Percentiles rank a stretch among this genome's conserved stretches.
Conservation (phyloP, 2,113 vertebrate species). For the Theristicus caerulescens region DNA sequence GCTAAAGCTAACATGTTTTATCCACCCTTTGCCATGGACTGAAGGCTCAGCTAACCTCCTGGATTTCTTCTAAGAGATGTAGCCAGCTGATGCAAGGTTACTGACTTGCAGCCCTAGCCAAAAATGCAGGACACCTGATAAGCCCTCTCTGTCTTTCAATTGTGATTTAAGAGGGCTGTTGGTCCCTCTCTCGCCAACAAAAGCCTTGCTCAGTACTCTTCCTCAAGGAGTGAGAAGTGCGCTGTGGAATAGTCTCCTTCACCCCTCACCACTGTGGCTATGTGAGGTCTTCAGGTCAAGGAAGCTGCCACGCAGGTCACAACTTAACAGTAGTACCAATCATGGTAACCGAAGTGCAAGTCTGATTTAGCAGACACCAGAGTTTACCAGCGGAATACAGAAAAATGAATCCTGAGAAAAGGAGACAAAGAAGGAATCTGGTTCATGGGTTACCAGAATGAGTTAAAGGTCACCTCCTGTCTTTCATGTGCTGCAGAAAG, state of each 20-base stretch:
- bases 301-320: not conserved
- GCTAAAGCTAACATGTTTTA: not conserved
- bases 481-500: not conserved
- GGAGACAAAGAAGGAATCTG: not conserved
- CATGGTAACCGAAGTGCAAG: rapidly evolving
- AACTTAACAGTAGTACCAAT: not conserved
- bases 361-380: not conserved
- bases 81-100: not conserved
- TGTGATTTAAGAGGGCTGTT: not conserved
- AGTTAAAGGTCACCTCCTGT: not conserved
- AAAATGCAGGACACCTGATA: not conserved
- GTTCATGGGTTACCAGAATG: not conserved
- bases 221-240: not conserved
- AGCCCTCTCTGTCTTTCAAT: not conserved
- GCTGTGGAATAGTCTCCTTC: not conserved
- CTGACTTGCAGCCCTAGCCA: not conserved
- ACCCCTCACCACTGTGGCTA: not conserved
- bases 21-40: not conserved
- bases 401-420: not conserved
- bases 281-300: not conserved
- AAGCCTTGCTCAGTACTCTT: not conserved
- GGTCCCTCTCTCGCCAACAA: not conserved
- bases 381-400: not conserved
- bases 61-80: not conserved
- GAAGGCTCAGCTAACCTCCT: not conserved